These are phyloP conservation scores for Aphyosemion australe DNA, from an alignment of 2,113 vertebrate genomes.

Conservation along the genomic window DNA sequence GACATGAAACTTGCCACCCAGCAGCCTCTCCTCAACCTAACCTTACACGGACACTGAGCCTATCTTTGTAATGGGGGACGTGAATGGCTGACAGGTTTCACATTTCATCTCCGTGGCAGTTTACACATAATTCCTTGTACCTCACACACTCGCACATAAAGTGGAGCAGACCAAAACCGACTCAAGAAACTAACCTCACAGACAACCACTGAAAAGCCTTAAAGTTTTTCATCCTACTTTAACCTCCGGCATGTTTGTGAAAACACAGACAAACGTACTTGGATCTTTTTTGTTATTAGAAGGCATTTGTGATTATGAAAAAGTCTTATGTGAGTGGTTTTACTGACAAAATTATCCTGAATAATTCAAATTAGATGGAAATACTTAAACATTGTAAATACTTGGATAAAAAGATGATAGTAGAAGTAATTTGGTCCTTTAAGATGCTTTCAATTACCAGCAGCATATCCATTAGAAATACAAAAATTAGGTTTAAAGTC, in stretches of 20 bases:
- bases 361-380: conserved; percentile 52
- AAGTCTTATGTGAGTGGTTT: conserved; percentile 10
- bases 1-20: neutral
- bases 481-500: neutral
- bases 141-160: conserved; percentile 9
- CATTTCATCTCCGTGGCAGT: conserved; percentile 70
- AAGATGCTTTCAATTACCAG: neutral
- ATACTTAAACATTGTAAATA: conserved; percentile 22
- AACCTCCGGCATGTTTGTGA: neutral
- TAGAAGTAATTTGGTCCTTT: neutral
- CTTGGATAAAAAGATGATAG: neutral
- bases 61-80: conserved; percentile 57
- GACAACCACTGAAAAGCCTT: conserved; percentile 23
- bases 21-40: neutral
- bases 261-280: neutral
- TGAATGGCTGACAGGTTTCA: conserved; percentile 71
- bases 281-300: conserved; percentile 3
- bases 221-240: neutral
- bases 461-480: neutral
- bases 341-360: conserved; percentile 11
- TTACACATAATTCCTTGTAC: conserved; percentile 51
- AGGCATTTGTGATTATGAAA: neutral
- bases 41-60: conserved; percentile 48
- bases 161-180: conserved; percentile 12
- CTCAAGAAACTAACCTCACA: conserved; percentile 34